Percentiles rank a stretch among this genome's conserved stretches.
Evolutionary conservation across 1,140 invertebrate species (phyloP).

Genomic region (Daktulosphaira vitifoliae): DNA sequence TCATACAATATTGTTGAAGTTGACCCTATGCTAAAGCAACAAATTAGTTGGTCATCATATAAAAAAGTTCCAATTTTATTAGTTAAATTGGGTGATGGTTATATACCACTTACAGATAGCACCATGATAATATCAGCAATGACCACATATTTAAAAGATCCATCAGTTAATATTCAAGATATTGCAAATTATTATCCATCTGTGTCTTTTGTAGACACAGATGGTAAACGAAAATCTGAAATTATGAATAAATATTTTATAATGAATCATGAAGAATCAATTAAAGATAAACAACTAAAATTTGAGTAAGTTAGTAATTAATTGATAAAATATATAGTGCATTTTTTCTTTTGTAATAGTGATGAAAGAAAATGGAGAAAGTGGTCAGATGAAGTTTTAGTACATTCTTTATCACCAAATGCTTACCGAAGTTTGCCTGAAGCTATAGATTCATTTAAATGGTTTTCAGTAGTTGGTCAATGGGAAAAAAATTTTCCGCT

Average conservation of each 20-base stretch:
- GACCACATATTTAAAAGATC: slow-evolving; percentile 64
- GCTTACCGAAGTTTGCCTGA: slow-evolving; percentile 82
- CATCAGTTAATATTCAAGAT: slow-evolving; percentile 53
- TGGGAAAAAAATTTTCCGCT: slow-evolving; percentile 83
- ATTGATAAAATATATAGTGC: neutral
- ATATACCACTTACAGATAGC: slow-evolving; percentile 84
- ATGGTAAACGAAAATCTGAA: slow-evolving; percentile 59
- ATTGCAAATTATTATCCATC: slow-evolving; percentile 75
- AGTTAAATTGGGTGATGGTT: slow-evolving; percentile 59
- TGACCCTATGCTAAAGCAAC: slow-evolving; percentile 79
- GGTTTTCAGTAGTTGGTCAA: slow-evolving; percentile 82
- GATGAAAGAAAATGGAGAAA: slow-evolving; percentile 88
- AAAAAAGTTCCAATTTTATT: slow-evolving; percentile 95
- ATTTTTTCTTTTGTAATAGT: slow-evolving; percentile 47
- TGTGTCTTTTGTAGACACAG: slow-evolving; percentile 58
- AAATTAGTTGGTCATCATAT: slow-evolving; percentile 89
- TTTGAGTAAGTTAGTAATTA: slow-evolving; percentile 31
- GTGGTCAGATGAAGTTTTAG: slow-evolving; percentile 86
- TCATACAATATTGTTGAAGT: slow-evolving; percentile 96
- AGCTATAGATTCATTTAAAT: slow-evolving; percentile 79
- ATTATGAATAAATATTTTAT: slow-evolving; percentile 92
- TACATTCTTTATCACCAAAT: slow-evolving; percentile 92
- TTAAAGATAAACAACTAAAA: slow-evolving; percentile 47
- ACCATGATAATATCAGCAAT: slow-evolving; percentile 87
- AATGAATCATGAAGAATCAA: slow-evolving; percentile 58